Evolutionary conservation across 2,113 vertebrate genomes (phyloP), one percentile per base, ranked within the genome.

Genomic region (Thunnus maccoyii): DNA sequence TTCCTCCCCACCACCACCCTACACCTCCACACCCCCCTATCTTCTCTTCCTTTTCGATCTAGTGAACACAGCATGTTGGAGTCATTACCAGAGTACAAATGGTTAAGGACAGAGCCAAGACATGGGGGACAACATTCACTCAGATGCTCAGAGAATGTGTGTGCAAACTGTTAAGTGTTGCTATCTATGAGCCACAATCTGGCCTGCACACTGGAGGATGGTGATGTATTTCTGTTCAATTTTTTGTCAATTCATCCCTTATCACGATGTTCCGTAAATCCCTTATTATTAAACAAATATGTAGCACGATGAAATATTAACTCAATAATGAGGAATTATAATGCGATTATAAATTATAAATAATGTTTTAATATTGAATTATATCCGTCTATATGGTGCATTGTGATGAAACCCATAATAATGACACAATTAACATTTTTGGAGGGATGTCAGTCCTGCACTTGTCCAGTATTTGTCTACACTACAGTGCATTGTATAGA

Each of bases 1-100:
- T 57, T 27, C 27, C 27, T 27, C 79, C 30, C 30, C 20, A 14
- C 77, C 61, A 3, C 27, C 27, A 3, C 79, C 30, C 30, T 16
- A 14, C 36, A 41, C 36, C 36, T 9, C 36, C 36, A 41, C 36
- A 41, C 36, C 36, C 36, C 36, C 8, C 36, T 41, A 55, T 78
- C 82, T 74, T 64, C 83, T 84, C 76, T 86, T 87, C 64, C 82
- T 86, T 84, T 84, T 85, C 85, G 67, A 88, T 90, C 85, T 76
- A 22, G 80, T 88, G 89, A 88, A 85, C 88, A 85, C 90, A 88
- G 89, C 84, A 14, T 86, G 85, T 63, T 72, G 77, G 86, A 89
- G 88, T 91, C 91, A 89, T 92, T 90, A 91, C 86, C 83, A 86
- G 83, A 66, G 81, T 86, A 79, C 84, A 86, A 87, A 89, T 73